phyloP scores from a whole-genome alignment of 2,888 invertebrate genomes.

The Urechis unicinctus region DNA sequence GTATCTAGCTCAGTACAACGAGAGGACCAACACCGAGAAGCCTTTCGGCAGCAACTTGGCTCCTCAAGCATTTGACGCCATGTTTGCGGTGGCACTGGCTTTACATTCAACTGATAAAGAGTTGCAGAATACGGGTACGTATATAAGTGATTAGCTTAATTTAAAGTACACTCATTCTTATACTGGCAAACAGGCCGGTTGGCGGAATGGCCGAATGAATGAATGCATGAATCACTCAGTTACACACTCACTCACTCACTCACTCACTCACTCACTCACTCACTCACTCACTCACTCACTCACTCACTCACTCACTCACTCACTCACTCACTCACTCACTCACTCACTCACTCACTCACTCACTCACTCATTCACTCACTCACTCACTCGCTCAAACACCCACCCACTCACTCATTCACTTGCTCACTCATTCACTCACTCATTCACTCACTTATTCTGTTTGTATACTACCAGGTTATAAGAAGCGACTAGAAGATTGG shows the following conservation, averaged over 20 bases:
- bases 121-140: too few species aligned
- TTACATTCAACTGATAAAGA: background rate
- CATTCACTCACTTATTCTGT: too few species aligned
- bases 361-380: too few species aligned
- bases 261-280: slow-evolving; percentile 1
- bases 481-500: too few species aligned
- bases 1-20: background rate
- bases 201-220: background rate
- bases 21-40: background rate
- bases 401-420: too few species aligned
- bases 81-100: background rate
- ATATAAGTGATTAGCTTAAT: too few species aligned
- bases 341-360: background rate
- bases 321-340: background rate
- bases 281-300: slow-evolving; percentile 1
- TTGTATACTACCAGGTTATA: too few species aligned
- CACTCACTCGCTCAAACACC: too few species aligned
- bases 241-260: slow-evolving; percentile 4
- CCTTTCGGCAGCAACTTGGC: background rate
- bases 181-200: too few species aligned
- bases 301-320: background rate
- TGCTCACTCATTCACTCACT: too few species aligned
- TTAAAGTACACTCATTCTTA: too few species aligned
- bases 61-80: background rate
- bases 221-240: slow-evolving; percentile 1